Evolutionary conservation across 1,140 invertebrate genomes (phyloP).

Genomic region (Drosophila leontia): DNA sequence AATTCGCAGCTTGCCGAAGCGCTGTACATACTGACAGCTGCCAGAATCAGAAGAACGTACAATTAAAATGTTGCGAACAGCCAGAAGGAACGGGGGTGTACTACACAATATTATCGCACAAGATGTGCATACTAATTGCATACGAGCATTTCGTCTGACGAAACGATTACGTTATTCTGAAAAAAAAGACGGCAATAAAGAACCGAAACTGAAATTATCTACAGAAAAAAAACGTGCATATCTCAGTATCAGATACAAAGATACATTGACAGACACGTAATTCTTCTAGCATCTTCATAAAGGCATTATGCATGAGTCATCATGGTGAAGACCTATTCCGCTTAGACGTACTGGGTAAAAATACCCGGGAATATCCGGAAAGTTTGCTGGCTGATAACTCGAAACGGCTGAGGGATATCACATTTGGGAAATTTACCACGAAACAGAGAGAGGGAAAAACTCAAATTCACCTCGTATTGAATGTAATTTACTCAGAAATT

Average conservation of each 20-base stretch:
- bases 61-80: slow-evolving; percentile 9
- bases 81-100: not conserved
- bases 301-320: slow-evolving; percentile 11
- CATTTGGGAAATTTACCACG: not conserved
- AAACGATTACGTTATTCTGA: slow-evolving; percentile 31
- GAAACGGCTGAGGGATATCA: not conserved
- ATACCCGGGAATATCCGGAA: slow-evolving; percentile 10
- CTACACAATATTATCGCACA: slow-evolving; percentile 39
- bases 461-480: not conserved
- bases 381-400: slow-evolving; percentile 8
- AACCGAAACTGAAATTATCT: not conserved
- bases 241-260: slow-evolving; percentile 18
- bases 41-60: slow-evolving; percentile 7
- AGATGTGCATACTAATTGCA: slow-evolving; percentile 52
- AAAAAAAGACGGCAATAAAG: slow-evolving; percentile 2
- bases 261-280: slow-evolving; percentile 24
- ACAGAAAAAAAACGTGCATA: slow-evolving; percentile 12
- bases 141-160: slow-evolving; percentile 22
- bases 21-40: slow-evolving; percentile 12
- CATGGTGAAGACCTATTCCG: not conserved
- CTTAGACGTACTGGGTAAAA: not conserved
- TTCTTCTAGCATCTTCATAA: not conserved
- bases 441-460: not conserved
- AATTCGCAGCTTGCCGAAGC: slow-evolving; percentile 4
- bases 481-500: not conserved